Conservation (phyloP, 2,797 vertebrate species). For the Spea hammondii region DNA sequence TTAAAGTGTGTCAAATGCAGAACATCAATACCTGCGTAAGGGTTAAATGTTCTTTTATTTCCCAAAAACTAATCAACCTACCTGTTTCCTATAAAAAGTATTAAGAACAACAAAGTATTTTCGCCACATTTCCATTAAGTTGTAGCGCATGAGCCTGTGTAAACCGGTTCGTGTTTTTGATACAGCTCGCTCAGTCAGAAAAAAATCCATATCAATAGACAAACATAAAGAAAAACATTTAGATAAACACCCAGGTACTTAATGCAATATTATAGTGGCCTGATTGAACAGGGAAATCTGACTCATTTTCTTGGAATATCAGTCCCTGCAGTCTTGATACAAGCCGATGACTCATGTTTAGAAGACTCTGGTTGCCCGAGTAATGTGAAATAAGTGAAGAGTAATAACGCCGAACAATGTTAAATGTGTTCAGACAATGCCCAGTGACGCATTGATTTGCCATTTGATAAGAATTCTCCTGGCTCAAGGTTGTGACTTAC, state of each 20-base stretch:
- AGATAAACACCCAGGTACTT: not conserved
- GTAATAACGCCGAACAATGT: conserved; percentile 10
- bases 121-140: no score
- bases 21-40: no score
- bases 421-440: conserved; percentile 22
- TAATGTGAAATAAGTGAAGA: conserved; percentile 23
- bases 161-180: no score
- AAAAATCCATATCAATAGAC: no score
- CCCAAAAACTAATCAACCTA: no score
- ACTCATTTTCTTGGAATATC: conserved; percentile 26
- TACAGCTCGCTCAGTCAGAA: no score
- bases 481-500: conserved; percentile 24
- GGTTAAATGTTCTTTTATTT: no score
- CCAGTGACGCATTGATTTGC: conserved; percentile 16
- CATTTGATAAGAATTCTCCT: conserved; percentile 35
- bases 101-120: no score
- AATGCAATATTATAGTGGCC: not conserved
- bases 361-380: conserved; percentile 24
- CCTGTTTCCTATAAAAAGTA: no score
- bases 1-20: no score
- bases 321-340: not conserved
- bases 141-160: no score
- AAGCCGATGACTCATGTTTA: conserved; percentile 26
- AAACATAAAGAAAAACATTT: no score
- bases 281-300: not conserved